Percentiles rank a stretch among this genome's conserved stretches.
These are phyloP conservation scores for Cyanistes caeruleus DNA, from an alignment of 2,113 vertebrate species.

Conservation along the genomic window DNA sequence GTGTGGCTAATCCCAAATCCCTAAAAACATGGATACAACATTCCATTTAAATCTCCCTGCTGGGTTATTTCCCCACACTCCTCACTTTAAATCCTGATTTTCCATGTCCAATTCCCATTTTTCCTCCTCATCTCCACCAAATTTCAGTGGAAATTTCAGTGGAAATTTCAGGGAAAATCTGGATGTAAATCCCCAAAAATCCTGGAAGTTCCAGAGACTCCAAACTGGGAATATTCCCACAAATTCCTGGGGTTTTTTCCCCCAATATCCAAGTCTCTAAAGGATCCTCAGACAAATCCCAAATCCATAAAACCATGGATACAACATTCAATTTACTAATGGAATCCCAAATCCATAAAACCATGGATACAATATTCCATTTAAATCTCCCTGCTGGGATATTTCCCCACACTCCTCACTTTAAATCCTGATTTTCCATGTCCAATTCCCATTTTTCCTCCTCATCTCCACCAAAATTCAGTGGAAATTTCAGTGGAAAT, in stretches of 20 bases:
- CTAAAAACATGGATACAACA: neutral
- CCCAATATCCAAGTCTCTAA: no score
- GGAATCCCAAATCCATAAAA: neutral
- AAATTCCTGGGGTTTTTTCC: neutral
- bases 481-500: no score
- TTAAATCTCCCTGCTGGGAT: neutral
- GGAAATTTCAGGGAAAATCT: neutral
- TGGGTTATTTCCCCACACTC: neutral
- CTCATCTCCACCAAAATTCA: no score
- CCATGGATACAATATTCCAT: neutral
- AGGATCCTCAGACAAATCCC: no score
- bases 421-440: neutral
- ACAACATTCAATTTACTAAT: neutral
- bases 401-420: neutral
- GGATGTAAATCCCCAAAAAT: neutral
- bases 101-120: neutral
- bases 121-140: no score
- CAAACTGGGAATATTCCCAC: neutral
- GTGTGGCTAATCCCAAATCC: neutral
- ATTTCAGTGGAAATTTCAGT: no score
- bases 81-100: neutral
- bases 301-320: no score
- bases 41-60: fast-evolving
- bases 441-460: neutral
- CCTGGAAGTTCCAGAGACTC: fast-evolving